These are phyloP conservation scores for Lithobius niger DNA, from an alignment of 1,140 invertebrate species.

Conservation along the genomic window DNA sequence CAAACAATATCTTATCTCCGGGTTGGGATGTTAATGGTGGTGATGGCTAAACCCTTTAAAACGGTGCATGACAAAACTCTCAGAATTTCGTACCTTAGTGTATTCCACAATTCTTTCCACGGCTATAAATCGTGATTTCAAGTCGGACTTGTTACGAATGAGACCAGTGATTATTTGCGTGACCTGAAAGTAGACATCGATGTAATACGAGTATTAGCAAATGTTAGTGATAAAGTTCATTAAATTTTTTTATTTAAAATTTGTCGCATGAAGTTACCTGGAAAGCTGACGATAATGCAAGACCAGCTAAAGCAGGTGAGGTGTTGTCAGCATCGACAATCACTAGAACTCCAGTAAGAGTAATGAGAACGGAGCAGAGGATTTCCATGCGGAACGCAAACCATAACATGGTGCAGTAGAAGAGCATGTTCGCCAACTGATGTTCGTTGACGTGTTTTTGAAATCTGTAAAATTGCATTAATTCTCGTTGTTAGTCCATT, in stretches of 20 bases:
- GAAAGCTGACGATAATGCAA: conserved; percentile 1
- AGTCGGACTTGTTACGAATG: conserved; percentile 32
- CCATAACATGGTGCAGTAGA: not conserved
- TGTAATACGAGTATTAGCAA: too few relatives aligned
- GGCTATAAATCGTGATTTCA: conserved; percentile 38
- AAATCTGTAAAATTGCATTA: conserved; percentile 19
- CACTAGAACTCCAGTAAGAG: not conserved
- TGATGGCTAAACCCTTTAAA: too few relatives aligned
- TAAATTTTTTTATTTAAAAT: not conserved
- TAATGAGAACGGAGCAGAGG: not conserved
- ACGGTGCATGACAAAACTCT: too few relatives aligned
- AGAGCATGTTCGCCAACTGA: not conserved
- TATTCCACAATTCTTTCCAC: conserved; percentile 42
- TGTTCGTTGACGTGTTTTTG: conserved; percentile 18
- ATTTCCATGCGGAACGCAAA: not conserved
- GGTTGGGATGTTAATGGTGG: too few relatives aligned
- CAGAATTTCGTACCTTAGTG: conserved; percentile 31
- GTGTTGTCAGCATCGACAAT: not conserved
- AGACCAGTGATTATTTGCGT: conserved; percentile 42
- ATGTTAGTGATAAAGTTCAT: conserved; percentile 14
- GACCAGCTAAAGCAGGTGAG: not conserved
- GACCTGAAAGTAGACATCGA: too few relatives aligned
- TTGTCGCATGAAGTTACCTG: not conserved
- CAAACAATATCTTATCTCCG: too few relatives aligned
- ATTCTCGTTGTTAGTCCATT: not conserved